Evolutionary conservation across 64 coral and sea anemone species (phyloP), one percentile per base, ranked within the genome.

Genomic region (Stichodactyla helianthus): DNA sequence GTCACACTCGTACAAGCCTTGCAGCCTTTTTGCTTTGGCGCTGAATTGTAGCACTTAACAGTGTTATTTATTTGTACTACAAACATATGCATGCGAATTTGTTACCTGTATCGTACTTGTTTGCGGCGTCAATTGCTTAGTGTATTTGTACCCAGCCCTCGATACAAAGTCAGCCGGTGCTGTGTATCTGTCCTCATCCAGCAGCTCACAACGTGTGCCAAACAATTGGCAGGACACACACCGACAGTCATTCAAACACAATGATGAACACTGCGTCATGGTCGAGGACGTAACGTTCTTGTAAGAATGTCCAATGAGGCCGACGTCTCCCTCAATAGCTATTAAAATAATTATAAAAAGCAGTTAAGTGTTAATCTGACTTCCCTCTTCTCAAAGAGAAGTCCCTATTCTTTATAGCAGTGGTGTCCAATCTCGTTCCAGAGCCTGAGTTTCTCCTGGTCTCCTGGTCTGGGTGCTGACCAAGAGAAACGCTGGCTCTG

Each of bases 191-290:
- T 85, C 65, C 51, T 90, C 88, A 14, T 79, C 35, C 26, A 90
- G 17, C 54, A 90, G 15, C 55, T 90, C 88, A 53, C 88, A 90
- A 20, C 54, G 82, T 50, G 56, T 50, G 14, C 53, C 64, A 14
- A 6, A 71, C 65, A 90, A 51, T 50, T 90, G 88, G 19, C 58
- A 90, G 4, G 88, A 82, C 58, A 84, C 28, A 6, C 88, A 90
- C 22, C 55, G 25, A 17, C 88, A 90, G 16, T 54, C 78, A 51
- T 20, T 54, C 6, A 81, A 8, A 54, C 78, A 81, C 7, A 20
- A 7, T 5, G 5, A 19, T 9, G 17, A 53, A 16, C 78, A 81
- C 12, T 81, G 50, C 10, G 52, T 23, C 13, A 52, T 22, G 14
- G 5, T 52, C 9, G 78, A 18, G 53, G 7, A 44, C 20, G 78